A percentile compares a stretch with the other conserved stretches of the same genome.
Evolutionary conservation across 2,888 invertebrate species (phyloP).

Genomic region (Geotrupes spiniger): DNA sequence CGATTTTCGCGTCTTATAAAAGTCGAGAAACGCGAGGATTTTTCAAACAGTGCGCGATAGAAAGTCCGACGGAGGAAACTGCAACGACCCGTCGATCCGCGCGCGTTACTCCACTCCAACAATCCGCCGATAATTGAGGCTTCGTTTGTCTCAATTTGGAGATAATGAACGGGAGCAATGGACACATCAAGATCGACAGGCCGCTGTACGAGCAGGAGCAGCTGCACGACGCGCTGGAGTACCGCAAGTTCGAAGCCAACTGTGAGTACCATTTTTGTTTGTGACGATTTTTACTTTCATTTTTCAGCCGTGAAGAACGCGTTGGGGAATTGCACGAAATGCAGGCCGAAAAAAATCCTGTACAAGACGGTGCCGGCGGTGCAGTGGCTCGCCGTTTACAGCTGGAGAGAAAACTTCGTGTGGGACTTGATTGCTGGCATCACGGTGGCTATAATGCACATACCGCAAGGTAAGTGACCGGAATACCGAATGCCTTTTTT

Average conservation of each 20-base stretch:
- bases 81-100: conserved; percentile 1
- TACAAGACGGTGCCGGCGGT: conserved; percentile 54
- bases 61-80: conserved; percentile 9
- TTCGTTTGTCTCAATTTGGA: neutral
- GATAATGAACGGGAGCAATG: conserved; percentile 27
- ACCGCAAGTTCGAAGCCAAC: conserved; percentile 49
- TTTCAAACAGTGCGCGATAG: too few relatives aligned
- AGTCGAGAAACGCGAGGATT: too few relatives aligned
- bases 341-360: conserved; percentile 27
- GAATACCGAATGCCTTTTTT: too few relatives aligned
- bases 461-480: conserved; percentile 68
- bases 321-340: conserved; percentile 20
- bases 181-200: conserved; percentile 48
- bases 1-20: too few relatives aligned
- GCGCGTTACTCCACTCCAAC: too few relatives aligned
- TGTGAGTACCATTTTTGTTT: conserved; percentile 45
- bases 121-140: neutral
- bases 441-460: conserved; percentile 82
- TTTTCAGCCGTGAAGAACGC: neutral
- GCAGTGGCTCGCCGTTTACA: conserved; percentile 63
- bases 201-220: conserved; percentile 53
- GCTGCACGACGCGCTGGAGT: conserved; percentile 50
- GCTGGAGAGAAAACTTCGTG: conserved; percentile 58
- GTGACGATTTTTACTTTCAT: neutral
- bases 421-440: conserved; percentile 78